Evolutionary conservation across 2,113 vertebrate species (phyloP).

Genomic region (Mormyrus iriodes): DNA sequence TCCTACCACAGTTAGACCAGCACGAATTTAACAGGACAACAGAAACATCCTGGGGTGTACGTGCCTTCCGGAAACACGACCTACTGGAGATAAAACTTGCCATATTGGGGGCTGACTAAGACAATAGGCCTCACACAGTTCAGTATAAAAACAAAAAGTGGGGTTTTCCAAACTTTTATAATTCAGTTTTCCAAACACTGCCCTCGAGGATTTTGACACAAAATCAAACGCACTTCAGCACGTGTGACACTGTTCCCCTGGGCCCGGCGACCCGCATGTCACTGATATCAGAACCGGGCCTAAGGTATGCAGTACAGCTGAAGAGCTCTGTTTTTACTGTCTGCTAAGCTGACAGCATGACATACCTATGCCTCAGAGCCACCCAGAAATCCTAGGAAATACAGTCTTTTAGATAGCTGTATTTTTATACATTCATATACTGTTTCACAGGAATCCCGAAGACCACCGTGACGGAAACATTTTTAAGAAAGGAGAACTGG

Average conservation of each 20-base stretch:
- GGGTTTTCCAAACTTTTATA: constrained; percentile 41
- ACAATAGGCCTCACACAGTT: constrained; percentile 45
- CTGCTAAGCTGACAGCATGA: background rate
- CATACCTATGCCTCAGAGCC: constrained; percentile 39
- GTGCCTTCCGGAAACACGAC: background rate
- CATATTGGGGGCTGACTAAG: constrained; percentile 35
- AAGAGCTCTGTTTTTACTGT: background rate
- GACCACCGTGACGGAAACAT: constrained; percentile 49
- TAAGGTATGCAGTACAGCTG: background rate
- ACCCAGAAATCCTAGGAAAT: constrained; percentile 42
- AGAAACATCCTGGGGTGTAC: constrained; percentile 47
- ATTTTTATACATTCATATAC: constrained; percentile 36
- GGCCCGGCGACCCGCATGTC: background rate
- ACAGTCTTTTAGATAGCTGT: constrained; percentile 31
- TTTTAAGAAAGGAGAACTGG: constrained; percentile 42
- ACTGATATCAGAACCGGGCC: background rate
- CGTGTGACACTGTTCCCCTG: background rate
- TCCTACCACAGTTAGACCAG: background rate
- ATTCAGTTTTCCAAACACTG: background rate
- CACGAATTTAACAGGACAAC: constrained; percentile 22
- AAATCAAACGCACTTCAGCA: background rate
- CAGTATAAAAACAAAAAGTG: constrained; percentile 45
- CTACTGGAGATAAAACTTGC: constrained; percentile 50
- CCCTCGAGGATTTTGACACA: too few relatives aligned
- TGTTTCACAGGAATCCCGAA: constrained; percentile 34